Evolutionary conservation across 2,113 vertebrate genomes (phyloP).

Genomic region (Rhegmatorhina hoffmannsi): DNA sequence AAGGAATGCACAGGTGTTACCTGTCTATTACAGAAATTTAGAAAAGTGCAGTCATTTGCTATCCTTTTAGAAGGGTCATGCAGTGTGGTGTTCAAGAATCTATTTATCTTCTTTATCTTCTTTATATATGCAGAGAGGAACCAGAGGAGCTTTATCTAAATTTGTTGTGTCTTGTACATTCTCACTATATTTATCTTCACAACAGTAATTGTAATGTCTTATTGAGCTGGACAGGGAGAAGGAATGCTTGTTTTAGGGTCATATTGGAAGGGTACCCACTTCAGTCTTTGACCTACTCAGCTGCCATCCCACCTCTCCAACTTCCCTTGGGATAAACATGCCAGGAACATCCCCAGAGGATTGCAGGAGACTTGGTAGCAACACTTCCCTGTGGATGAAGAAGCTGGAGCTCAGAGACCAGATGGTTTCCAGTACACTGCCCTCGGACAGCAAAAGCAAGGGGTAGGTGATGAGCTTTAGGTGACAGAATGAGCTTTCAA

Average conservation of each 20-base stretch:
- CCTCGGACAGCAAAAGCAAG: neutral
- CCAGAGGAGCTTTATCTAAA: neutral
- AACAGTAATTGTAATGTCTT: neutral
- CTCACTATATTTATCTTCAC: neutral
- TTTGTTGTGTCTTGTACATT: rapidly evolving
- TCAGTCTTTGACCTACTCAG: neutral
- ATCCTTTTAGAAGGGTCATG: rapidly evolving
- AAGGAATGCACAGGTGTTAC: neutral
- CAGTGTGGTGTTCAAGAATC: neutral
- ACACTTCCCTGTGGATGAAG: neutral
- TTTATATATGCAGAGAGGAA: neutral
- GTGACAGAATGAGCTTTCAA: neutral
- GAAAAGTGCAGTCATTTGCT: neutral
- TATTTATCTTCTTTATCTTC: neutral
- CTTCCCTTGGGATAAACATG: neutral
- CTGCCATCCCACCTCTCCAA: neutral
- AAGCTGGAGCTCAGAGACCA: neutral
- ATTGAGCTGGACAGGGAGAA: neutral
- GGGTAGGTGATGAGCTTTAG: neutral
- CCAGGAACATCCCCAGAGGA: neutral
- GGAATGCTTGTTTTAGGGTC: neutral
- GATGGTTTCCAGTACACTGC: neutral
- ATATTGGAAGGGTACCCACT: neutral
- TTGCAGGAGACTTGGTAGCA: neutral
- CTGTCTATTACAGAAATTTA: neutral